These are phyloP conservation scores for Plotosus lineatus DNA, from an alignment of 2,113 vertebrate genomes.

Conservation along the genomic window DNA sequence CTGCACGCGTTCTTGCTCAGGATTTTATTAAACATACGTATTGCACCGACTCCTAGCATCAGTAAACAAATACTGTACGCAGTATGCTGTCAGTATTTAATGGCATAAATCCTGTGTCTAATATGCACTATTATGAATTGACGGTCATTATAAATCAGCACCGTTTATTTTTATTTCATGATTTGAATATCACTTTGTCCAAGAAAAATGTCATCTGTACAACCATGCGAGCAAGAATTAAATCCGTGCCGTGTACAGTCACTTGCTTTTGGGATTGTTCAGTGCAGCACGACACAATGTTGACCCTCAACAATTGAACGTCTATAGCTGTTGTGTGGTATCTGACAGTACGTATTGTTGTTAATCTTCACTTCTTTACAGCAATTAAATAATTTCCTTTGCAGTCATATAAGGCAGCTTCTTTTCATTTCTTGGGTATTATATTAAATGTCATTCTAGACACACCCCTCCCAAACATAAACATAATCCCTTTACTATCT, in stretches of 20 bases:
- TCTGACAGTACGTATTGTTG: slow-evolving; percentile 25
- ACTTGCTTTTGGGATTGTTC: slow-evolving; percentile 31
- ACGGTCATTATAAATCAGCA: slow-evolving; percentile 4
- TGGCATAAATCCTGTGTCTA: not conserved
- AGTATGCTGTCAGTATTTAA: not conserved
- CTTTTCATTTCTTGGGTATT: slow-evolving; percentile 48
- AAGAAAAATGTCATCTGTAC: not conserved
- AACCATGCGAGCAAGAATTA: not conserved
- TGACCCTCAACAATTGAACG: slow-evolving; percentile 27
- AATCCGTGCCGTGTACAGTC: not conserved
- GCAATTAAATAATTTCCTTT: slow-evolving; percentile 56
- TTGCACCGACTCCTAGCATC: not conserved
- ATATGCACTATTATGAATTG: not conserved
- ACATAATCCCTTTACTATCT: slow-evolving; percentile 44
- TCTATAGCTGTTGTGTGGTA: slow-evolving; percentile 32
- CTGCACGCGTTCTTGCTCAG: not conserved
- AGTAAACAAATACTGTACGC: not conserved
- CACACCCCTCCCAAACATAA: slow-evolving; percentile 22
- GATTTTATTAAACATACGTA: not conserved
- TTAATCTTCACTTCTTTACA: slow-evolving; percentile 42
- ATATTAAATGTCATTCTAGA: slow-evolving; percentile 41
- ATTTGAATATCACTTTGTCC: not conserved
- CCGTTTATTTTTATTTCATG: not conserved
- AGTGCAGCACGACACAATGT: not conserved
- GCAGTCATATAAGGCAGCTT: slow-evolving; percentile 41